These are phyloP conservation scores for Lepisosteus osseus DNA, from an alignment of 2,113 vertebrate genomes.

Conservation along the genomic window DNA sequence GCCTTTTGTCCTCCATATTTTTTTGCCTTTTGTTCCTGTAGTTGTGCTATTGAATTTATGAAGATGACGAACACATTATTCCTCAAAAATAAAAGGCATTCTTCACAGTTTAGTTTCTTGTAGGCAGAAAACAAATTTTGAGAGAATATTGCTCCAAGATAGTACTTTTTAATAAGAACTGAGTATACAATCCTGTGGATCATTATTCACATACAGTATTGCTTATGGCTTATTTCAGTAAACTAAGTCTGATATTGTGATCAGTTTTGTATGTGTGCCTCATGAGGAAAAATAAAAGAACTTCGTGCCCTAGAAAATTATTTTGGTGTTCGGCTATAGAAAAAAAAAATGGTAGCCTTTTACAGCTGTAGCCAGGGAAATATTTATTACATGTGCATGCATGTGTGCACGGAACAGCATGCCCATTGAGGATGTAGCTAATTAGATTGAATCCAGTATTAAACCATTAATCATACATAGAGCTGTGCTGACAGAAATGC, in stretches of 20 bases:
- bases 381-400: conserved; percentile 18
- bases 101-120: background rate
- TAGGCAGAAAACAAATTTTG: background rate
- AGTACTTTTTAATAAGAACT: background rate
- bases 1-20: too few relatives aligned
- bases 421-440: conserved; percentile 40
- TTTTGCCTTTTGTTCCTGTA: background rate
- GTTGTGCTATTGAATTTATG: background rate
- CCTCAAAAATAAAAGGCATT: background rate
- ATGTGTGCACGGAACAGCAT: conserved; percentile 12
- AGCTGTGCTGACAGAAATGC: conserved; percentile 39
- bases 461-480: conserved; percentile 54
- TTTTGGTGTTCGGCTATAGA: conserved; percentile 15
- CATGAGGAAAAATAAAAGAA: background rate
- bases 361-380: conserved; percentile 25
- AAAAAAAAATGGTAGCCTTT: conserved; percentile 7
- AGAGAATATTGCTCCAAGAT: background rate
- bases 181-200: background rate
- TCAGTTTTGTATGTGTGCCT: background rate
- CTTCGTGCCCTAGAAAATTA: background rate
- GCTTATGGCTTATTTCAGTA: background rate
- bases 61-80: background rate
- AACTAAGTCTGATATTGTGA: background rate
- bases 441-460: conserved; percentile 55
- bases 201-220: background rate